Conservation (phyloP, 2,888 invertebrate species). For the Harpalus rufipes region DNA sequence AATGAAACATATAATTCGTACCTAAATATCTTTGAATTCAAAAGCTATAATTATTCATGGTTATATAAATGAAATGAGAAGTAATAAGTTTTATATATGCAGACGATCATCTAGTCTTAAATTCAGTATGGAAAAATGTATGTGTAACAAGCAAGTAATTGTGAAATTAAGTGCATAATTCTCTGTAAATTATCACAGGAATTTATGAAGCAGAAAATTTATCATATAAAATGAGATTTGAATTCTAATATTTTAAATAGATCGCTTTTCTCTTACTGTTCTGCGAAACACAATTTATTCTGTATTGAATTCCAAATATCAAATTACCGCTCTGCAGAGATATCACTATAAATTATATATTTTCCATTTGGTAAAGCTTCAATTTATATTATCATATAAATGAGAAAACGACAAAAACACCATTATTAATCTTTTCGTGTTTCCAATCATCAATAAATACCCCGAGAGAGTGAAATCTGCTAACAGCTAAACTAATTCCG, state of each 20-base stretch:
- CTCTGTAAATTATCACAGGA: not conserved
- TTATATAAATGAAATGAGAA: too few species aligned
- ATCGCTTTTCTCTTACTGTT: not conserved
- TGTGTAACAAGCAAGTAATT: not conserved
- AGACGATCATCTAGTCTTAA: not conserved
- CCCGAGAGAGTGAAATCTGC: not conserved
- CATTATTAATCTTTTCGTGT: conserved; percentile 28
- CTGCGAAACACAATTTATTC: not conserved
- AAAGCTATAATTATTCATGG: too few species aligned
- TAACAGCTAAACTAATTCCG: conserved; percentile 16
- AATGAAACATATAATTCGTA: too few species aligned
- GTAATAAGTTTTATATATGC: too few species aligned
- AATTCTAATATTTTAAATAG: conserved; percentile 1
- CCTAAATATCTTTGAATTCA: too few species aligned
- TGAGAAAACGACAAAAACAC: not conserved
- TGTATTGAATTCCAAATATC: not conserved
- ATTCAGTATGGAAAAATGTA: not conserved
- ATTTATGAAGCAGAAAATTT: not conserved
- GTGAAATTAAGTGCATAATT: not conserved
- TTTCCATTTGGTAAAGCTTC: not conserved
- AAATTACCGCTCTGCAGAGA: not conserved
- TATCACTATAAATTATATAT: not conserved
- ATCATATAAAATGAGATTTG: not conserved
- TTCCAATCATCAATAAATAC: conserved; percentile 18
- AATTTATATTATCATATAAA: conserved; percentile 12